These are phyloP conservation scores for Poeciliopsis occidentalis DNA, from an alignment of 2,113 vertebrate genomes.

Conservation along the genomic window DNA sequence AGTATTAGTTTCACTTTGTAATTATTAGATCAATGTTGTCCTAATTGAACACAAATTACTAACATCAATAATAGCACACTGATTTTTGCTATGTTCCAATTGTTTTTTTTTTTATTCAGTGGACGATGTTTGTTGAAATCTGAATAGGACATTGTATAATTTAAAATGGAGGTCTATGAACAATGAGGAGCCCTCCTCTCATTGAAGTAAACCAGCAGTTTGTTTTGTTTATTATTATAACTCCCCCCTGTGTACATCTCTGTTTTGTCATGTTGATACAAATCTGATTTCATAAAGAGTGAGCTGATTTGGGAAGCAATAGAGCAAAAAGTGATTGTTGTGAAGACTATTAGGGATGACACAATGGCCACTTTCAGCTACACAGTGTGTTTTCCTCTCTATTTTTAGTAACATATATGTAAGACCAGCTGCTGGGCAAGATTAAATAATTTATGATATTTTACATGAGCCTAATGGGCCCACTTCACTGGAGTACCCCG, in stretches of 20 bases:
- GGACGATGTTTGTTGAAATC: not conserved
- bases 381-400: not conserved
- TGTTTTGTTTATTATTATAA: not conserved
- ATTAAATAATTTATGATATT: conserved; percentile 43
- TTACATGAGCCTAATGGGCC: conserved; percentile 46
- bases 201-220: not conserved
- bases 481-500: conserved; percentile 50
- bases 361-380: conserved; percentile 6
- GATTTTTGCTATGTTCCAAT: no score
- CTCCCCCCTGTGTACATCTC: not conserved
- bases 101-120: no score
- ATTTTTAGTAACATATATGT: conserved; percentile 31
- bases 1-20: not conserved
- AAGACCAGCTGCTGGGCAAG: conserved; percentile 30
- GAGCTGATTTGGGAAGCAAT: conserved; percentile 72
- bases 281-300: conserved; percentile 4
- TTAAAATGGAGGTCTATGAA: not conserved
- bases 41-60: not conserved
- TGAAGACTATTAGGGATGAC: conserved; percentile 49
- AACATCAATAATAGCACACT: no score
- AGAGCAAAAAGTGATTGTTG: conserved; percentile 70
- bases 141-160: not conserved
- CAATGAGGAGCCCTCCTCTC: not conserved
- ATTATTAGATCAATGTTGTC: not conserved
- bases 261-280: not conserved